Conservation (phyloP, 30 jellyfish, hydroid and myxozoan species). For the Calvadosia cruxmelitensis region DNA sequence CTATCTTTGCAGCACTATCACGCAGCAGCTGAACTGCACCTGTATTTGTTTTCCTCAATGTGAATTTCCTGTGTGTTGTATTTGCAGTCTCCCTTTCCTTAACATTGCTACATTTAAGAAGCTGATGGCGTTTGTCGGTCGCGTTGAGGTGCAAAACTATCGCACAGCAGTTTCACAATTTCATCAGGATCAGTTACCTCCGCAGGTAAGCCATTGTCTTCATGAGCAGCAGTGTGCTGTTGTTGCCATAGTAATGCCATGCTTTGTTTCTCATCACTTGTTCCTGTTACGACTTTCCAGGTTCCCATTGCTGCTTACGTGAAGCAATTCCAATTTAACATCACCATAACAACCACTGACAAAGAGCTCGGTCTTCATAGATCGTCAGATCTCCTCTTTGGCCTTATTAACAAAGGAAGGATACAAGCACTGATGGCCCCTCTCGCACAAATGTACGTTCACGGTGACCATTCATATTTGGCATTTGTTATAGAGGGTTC, state of each 20-base stretch:
- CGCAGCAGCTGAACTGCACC: no score
- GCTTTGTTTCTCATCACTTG: neutral
- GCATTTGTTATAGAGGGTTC: neutral
- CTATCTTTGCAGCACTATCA: no score
- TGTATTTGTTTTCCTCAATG: no score
- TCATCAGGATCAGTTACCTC: no score
- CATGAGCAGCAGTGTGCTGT: no score
- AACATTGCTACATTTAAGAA: constrained; percentile 82
- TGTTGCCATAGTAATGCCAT: neutral
- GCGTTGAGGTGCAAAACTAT: constrained; percentile 70
- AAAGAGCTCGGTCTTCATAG: constrained; percentile 4
- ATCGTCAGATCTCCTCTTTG: constrained; percentile 18
- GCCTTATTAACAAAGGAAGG: constrained; percentile 18
- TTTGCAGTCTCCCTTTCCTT: constrained; percentile 62
- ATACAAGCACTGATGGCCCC: constrained; percentile 3
- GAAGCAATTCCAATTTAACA: constrained; percentile 5
- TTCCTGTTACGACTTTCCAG: neutral
- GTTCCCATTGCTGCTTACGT: constrained; percentile 10
- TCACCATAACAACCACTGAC: constrained; percentile 15
- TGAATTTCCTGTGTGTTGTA: no score
- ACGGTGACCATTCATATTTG: neutral
- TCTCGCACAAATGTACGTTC: constrained; percentile 6
- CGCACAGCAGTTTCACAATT: no score
- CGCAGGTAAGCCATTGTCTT: no score
- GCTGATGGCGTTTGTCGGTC: constrained; percentile 78